Evolutionary conservation across 2,888 invertebrate genomes (phyloP).

Genomic region (Nasonia oneida): DNA sequence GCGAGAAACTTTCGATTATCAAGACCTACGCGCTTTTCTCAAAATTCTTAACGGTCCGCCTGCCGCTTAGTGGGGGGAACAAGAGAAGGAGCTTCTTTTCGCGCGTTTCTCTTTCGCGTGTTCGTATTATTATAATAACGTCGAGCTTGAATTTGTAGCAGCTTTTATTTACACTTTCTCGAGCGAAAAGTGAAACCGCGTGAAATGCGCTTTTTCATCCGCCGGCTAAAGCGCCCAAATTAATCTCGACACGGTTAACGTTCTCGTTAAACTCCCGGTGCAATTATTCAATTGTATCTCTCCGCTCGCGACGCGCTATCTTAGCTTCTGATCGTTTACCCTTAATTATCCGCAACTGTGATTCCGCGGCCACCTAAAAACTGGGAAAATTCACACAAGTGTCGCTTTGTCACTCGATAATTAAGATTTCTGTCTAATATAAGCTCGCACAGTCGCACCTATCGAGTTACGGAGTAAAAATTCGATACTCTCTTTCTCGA

Average conservation of each 20-base stretch:
- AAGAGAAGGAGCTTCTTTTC: not conserved
- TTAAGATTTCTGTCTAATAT: not conserved
- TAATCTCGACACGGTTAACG: not conserved
- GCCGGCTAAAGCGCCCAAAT: not conserved
- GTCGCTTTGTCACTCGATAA: not conserved
- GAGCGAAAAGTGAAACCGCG: not conserved
- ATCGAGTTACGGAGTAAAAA: not conserved
- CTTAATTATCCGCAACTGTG: not conserved
- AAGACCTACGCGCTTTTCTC: not conserved
- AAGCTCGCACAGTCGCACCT: too few relatives aligned
- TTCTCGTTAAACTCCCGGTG: not conserved
- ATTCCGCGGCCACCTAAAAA: not conserved
- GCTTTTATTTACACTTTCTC: not conserved
- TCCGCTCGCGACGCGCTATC: not conserved
- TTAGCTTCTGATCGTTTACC: not conserved
- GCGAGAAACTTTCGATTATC: slow-evolving; percentile 8
- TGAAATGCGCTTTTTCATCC: not conserved
- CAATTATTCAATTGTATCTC: slow-evolving; percentile 3
- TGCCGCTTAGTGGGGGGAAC: not conserved
- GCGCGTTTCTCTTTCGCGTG: not conserved
- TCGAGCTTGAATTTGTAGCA: not conserved
- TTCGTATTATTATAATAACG: not conserved
- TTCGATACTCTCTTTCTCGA: not conserved
- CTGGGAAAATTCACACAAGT: not conserved
- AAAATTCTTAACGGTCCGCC: not conserved